Percentiles rank a stretch among this genome's conserved stretches.
Conservation (phyloP, 1,140 invertebrate species). For the Ctenoplectra terminalis region DNA sequence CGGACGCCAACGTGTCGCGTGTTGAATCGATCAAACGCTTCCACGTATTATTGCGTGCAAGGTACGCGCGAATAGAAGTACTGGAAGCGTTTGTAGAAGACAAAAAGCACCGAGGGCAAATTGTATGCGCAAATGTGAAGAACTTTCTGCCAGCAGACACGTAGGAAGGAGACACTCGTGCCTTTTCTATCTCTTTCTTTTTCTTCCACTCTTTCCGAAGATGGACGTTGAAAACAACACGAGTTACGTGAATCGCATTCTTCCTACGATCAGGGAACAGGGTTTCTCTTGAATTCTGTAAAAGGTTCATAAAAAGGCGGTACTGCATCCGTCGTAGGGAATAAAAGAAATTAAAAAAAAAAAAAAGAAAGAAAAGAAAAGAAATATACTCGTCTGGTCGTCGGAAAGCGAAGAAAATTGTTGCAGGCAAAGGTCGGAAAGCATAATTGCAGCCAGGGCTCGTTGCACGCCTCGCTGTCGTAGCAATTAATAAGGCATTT, state of each 20-base stretch:
- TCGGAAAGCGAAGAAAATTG: not conserved
- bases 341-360: no score
- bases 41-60: not conserved
- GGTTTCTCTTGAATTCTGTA: not conserved
- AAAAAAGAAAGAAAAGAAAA: no score
- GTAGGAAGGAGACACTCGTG: not conserved
- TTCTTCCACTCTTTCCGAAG: no score
- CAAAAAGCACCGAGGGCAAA: not conserved
- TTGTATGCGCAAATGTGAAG: not conserved
- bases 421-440: not conserved
- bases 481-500: conserved; percentile 69
- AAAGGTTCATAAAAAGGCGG: not conserved
- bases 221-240: not conserved
- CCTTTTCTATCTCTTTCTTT: not conserved
- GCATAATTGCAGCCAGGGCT: conserved; percentile 23
- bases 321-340: not conserved
- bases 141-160: not conserved
- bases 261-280: not conserved
- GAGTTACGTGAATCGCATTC: conserved; percentile 22
- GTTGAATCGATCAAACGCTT: conserved; percentile 23
- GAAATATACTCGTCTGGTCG: not conserved
- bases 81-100: not conserved
- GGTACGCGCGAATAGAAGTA: not conserved
- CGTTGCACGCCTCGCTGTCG: conserved; percentile 52
- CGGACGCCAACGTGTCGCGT: conserved; percentile 5